Base-by-base conservation (phyloP, 2,888 invertebrate species). In the Clostera curtula region DNA sequence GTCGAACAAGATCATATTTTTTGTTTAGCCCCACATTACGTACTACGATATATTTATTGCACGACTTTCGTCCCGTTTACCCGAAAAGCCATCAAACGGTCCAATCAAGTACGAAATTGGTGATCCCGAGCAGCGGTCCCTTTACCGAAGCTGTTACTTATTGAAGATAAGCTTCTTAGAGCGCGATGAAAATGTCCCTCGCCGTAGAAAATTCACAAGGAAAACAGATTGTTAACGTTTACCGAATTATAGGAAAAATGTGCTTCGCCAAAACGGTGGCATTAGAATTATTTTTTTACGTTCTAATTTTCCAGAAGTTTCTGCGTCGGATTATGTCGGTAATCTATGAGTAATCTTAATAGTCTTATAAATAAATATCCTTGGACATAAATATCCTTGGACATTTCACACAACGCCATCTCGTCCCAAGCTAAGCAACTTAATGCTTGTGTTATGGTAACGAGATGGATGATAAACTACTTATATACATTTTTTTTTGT, bases 31-130 rank as follows among this genome's bases (percentile, higher is more conserved):
- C n/a, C n/a, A n/a, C n/a, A n/a, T n/a, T n/a, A n/a, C n/a, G n/a
- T n/a, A n/a, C n/a, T 12, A 18, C 8, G 27, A 19, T 5, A 34
- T 48, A 51, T 54, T 54, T 53, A 44, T 55, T 56, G 50, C 49
- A 37, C 46, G 45, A 49, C 35, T 55, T 35, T 39, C 49, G 56
- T 49, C 52, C 44, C 61, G 64, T 71, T 79, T 79, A 76, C 76
- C 69, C 64, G 50, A 43, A 68, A 76, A 73, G 65, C 79, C 71
- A 82, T 82, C 76, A 77, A 53, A 54, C 56, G 55, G 67, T 59
- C 68, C 70, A 77, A 76, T 79, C 75, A 76, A 76, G 74, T 77
- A 80, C 74, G 75, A 80, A 79, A 80, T 80, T 76, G 77, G 68
- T 71, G 72, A 71, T 73, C 70, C 67, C 61, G 54, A 40, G 46